Conservation (phyloP, 2,888 invertebrate genomes). For the Hirtodrosophila alboralis region DNA sequence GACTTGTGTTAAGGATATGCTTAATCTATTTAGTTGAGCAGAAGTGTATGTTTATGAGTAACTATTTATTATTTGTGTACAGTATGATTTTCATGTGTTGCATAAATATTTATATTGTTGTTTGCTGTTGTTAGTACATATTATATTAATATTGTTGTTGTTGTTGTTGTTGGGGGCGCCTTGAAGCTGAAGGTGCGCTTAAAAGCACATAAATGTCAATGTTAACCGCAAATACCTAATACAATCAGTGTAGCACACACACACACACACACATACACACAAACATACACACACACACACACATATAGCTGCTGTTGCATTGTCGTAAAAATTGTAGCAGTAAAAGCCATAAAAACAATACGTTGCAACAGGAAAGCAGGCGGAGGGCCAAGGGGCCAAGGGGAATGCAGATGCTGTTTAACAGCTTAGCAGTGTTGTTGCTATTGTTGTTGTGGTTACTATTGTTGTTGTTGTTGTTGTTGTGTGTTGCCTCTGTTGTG, state of each 20-base stretch:
- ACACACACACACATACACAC: background rate
- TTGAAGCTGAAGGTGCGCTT: constrained; percentile 29
- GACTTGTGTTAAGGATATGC: no score
- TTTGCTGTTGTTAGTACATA: constrained; percentile 7
- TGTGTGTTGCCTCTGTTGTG: no score
- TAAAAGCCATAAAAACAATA: constrained; percentile 44
- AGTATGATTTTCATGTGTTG: constrained; percentile 9
- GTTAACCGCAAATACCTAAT: constrained; percentile 63
- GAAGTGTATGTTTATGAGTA: no score
- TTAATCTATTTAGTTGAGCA: no score
- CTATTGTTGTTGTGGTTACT: constrained; percentile 12
- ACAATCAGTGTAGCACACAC: constrained; percentile 44
- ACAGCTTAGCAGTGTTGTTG: constrained; percentile 51
- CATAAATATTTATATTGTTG: background rate
- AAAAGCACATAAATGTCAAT: constrained; percentile 67
- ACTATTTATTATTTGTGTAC: constrained; percentile 3
- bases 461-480: constrained; percentile 8
- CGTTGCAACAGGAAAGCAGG: constrained; percentile 1
- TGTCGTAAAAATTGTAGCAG: constrained; percentile 54
- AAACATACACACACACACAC: background rate
- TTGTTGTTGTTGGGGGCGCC: constrained; percentile 3
- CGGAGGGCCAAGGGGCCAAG: background rate
- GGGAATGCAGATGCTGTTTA: constrained; percentile 57
- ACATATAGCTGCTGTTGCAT: constrained; percentile 46
- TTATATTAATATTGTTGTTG: constrained; percentile 6